Evolutionary conservation across 2,888 invertebrate genomes (phyloP), one percentile per base, ranked within the genome.

Genomic region (Artemia sp.): DNA sequence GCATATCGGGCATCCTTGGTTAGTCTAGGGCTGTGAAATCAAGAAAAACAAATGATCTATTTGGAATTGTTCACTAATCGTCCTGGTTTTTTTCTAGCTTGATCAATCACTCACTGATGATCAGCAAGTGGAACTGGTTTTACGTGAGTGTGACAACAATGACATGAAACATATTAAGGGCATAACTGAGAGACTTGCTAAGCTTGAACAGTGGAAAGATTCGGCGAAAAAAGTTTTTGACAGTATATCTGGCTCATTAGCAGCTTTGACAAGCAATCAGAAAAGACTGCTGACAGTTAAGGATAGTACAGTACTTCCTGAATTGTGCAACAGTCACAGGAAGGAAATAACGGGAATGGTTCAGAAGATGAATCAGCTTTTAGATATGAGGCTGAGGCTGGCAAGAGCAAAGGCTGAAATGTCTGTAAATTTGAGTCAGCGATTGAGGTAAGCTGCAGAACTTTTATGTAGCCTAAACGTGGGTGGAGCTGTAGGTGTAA

Each of bases 161-260:
- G 64, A 58, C 64, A 58, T 58, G 64, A 58, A 58, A 58, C 64
- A 58, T 8, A 58, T 58, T 24, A 58, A 58, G 24, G 64, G 64
- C n/a, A 58, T 58, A n/a, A 58, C 64, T 24, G 64, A 58, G 64
- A 12, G 64, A n/a, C 64, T 58, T 8, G 64, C 64, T 2, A n/a
- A 24, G 24, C 24, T 58, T 19, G 64, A 58, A 10, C 64, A 58
- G 64, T 58, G 64, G 64, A 58, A 58, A 10, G 64, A 58, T n/a
- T 58, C 64, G n/a, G n/a, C 64, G 9, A 58, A 58, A 24, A 58
- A 58, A 58, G 10, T 58, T 58, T 1, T 58, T n/a, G 64, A 58
- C n/a, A 58, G 64, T 10, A 58, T 58, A n/a, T n/a, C 14, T 24
- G 64, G 64, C 9, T 58, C 64, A 8, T n/a, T 58, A 10, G 64